These are phyloP conservation scores for Pelodiscus sinensis DNA, from an alignment of 2,113 vertebrate species.

Conservation along the genomic window DNA sequence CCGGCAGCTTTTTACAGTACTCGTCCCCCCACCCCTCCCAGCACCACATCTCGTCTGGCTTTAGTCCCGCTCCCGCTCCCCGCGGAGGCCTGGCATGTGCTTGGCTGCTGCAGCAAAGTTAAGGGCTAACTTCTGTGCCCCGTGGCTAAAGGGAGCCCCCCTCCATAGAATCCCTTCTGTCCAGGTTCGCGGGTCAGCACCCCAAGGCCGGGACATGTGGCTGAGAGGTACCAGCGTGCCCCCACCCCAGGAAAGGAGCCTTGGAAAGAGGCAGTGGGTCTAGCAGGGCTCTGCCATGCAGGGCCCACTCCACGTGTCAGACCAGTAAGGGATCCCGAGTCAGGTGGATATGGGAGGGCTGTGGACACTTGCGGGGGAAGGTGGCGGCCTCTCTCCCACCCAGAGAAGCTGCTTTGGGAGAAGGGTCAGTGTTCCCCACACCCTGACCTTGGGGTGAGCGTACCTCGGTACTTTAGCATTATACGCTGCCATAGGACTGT, in stretches of 20 bases:
- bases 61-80: not conserved
- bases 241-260: not conserved
- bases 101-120: conserved; percentile 15
- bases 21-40: not conserved
- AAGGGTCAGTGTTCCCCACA: not conserved
- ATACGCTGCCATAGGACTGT: not conserved
- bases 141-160: too few species aligned
- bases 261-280: not conserved
- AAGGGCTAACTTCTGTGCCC: not conserved
- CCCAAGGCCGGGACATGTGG: not conserved
- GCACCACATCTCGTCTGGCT: not conserved
- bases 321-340: not conserved
- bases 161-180: too few species aligned
- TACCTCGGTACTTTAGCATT: not conserved
- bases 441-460: not conserved
- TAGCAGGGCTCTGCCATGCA: not conserved
- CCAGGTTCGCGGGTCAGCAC: not conserved
- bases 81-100: conserved; percentile 20
- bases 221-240: not conserved
- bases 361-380: not conserved
- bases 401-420: not conserved
- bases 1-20: not conserved
- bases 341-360: not conserved
- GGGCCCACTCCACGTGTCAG: not conserved
- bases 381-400: not conserved